These are phyloP conservation scores for Colinus virginianus DNA, from an alignment of 2,113 vertebrate genomes.

Conservation along the genomic window DNA sequence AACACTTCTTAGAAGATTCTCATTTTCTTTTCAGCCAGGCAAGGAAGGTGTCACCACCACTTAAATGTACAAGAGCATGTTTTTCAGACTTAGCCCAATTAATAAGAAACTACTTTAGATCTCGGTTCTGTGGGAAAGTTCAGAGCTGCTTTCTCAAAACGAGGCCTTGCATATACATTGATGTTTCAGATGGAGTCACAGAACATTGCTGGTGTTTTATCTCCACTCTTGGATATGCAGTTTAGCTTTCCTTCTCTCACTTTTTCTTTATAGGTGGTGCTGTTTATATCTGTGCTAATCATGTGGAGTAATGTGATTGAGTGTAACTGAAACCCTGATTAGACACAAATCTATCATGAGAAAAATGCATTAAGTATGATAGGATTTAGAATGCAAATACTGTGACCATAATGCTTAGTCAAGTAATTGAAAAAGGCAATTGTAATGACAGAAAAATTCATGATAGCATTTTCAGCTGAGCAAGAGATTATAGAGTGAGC, in stretches of 20 bases:
- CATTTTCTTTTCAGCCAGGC: neutral
- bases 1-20: neutral
- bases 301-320: neutral
- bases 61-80: neutral
- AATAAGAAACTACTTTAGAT: neutral
- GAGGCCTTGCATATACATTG: neutral
- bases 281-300: neutral
- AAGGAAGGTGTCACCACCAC: neutral
- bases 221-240: neutral
- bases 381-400: neutral
- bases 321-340: neutral
- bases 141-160: neutral
- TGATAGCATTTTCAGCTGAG: neutral
- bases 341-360: neutral
- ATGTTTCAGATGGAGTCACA: neutral
- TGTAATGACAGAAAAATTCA: neutral
- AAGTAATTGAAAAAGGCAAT: neutral
- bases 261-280: neutral
- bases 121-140: neutral
- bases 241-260: neutral
- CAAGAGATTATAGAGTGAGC: neutral
- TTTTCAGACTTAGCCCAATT: neutral
- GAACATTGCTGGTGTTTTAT: neutral
- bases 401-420: neutral
- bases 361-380: neutral